A percentile compares a stretch with the other conserved stretches of the same genome.
Conservation (phyloP, 2,797 vertebrate species). For the Oophaga sylvatica region DNA sequence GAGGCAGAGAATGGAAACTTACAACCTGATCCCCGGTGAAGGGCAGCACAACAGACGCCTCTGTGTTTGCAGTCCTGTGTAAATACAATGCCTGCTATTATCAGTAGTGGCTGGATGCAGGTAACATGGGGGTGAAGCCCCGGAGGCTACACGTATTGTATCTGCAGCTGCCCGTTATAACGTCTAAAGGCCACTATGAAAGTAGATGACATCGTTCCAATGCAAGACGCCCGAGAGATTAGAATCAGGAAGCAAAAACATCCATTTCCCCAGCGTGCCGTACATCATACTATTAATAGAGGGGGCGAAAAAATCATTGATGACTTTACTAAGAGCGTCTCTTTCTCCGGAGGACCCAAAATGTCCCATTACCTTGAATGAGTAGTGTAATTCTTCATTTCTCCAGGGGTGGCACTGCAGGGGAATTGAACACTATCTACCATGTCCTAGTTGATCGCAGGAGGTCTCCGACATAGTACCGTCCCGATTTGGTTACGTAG, state of each 20-base stretch:
- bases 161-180: background rate
- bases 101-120: background rate
- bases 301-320: background rate
- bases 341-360: background rate
- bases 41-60: slow-evolving; percentile 3
- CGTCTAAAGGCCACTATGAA: background rate
- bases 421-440: no score
- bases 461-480: no score
- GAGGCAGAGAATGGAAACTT: background rate
- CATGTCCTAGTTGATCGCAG: no score
- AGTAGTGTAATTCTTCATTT: no score
- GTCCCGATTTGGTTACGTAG: no score
- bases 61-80: slow-evolving; percentile 10
- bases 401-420: no score
- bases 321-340: background rate
- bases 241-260: background rate
- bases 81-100: slow-evolving; percentile 3
- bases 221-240: background rate
- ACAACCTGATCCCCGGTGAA: background rate
- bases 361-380: background rate
- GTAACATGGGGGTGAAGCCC: background rate
- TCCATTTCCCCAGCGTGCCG: background rate
- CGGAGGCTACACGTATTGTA: background rate
- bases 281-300: no score
- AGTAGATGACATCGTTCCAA: background rate